These are phyloP conservation scores for Yoshiicerus persimilis DNA, from an alignment of 1,140 invertebrate species.

Conservation along the genomic window DNA sequence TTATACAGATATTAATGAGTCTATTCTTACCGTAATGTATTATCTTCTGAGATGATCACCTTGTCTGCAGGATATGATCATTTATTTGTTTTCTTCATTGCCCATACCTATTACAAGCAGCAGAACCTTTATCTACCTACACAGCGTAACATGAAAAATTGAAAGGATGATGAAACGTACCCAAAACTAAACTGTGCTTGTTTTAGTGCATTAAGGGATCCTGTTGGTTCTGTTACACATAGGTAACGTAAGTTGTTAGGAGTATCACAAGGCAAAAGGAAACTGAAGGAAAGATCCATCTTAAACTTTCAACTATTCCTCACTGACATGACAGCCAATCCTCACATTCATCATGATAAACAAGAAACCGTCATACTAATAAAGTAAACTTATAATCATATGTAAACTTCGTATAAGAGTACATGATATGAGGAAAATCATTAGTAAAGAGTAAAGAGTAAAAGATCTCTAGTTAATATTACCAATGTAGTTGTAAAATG, in stretches of 20 bases:
- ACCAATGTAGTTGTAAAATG: background rate
- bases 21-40: background rate
- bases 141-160: background rate
- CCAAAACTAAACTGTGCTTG: background rate
- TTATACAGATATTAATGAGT: background rate
- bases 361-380: too few relatives aligned
- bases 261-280: background rate
- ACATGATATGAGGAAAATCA: background rate
- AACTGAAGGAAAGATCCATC: background rate
- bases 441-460: background rate
- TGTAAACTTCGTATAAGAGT: background rate
- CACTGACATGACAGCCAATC: background rate
- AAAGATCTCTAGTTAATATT: background rate
- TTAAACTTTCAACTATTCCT: background rate
- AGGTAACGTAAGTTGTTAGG: background rate
- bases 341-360: constrained; percentile 9
- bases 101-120: background rate
- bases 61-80: constrained; percentile 30
- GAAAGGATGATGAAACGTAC: background rate
- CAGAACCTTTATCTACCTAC: background rate
- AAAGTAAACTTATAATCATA: background rate
- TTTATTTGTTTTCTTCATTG: constrained; percentile 30
- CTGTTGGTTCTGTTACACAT: background rate
- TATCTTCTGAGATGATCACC: constrained; percentile 19
- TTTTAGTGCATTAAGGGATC: background rate